Evolutionary conservation across 1,140 invertebrate species (phyloP), one percentile per base, ranked within the genome.

Genomic region (Eriosoma lanigerum): DNA sequence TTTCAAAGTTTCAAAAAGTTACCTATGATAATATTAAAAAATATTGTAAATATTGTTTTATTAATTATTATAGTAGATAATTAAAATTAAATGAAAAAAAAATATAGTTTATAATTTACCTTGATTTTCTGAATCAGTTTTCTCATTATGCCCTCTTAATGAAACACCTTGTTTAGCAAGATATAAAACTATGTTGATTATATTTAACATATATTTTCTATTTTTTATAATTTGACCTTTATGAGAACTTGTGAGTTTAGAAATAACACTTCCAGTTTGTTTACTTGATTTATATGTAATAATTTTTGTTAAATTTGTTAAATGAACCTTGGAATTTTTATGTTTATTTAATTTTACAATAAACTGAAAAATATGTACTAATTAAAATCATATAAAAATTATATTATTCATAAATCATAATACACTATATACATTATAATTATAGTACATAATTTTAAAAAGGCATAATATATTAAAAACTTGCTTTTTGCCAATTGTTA

Each of bases 401-500:
- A 60, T 29, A 29, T 17, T 29, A 60, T 1, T 60, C 19, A 24
- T 32, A 62, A 62, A 32, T 24, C 5, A 12, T 62, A 17, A 60
- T 17, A 15, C 1, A 32, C 19, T 62, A 32, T 32, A 24, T 17
- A 62, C 12, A 62, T 32, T 32, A 62, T 29, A 60, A 24, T 8
- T 0, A 8, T 12, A 24, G 10, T 21, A n/a, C 21, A 24, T 56
- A 56, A 10, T 29, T n/a, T 15, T 26, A 60, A 60, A 60, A 4
- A 29, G 3, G 4, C 21, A 26, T 24, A 29, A 26, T 15, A 10
- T 15, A 60, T 24, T 60, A 60, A 60, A 24, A 60, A 60, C 56
- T 60, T 60, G 21, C 24, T 60, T 60, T 60, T 60, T 60, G 56
- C 56, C 56, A 60, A 60, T 60, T 60, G 56, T 60, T 60, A 29